phyloP scores from a whole-genome alignment of 2,888 invertebrate genomes.

The Ypsolopha scabrella region DNA sequence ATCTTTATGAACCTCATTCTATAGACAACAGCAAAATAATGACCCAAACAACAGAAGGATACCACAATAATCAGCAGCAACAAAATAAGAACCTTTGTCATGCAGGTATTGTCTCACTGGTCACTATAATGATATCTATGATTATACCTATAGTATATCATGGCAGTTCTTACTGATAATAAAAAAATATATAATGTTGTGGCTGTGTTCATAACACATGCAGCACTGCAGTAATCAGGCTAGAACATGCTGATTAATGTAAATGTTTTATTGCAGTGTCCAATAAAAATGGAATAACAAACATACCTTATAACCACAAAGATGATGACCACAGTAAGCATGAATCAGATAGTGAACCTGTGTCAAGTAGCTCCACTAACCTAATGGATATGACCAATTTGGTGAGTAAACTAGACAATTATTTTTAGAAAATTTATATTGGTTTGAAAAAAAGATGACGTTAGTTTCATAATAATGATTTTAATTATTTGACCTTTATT shows the following conservation, averaged over 20 bases:
- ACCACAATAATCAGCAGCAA: slow-evolving; percentile 14
- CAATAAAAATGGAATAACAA: slow-evolving; percentile 39
- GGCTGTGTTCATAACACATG: too few species aligned
- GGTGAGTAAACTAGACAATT: slow-evolving; percentile 26
- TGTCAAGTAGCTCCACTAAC: slow-evolving; percentile 45
- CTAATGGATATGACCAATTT: slow-evolving; percentile 53
- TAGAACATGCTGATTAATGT: background rate
- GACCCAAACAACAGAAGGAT: slow-evolving; percentile 7
- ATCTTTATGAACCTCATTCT: slow-evolving; percentile 46
- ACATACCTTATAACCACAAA: slow-evolving; percentile 23
- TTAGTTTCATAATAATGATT: background rate
- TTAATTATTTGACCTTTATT: background rate
- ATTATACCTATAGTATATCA: background rate
- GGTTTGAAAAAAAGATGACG: background rate
- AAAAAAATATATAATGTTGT: too few species aligned
- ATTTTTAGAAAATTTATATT: background rate
- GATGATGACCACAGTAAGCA: slow-evolving; percentile 15
- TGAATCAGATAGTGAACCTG: slow-evolving; percentile 29
- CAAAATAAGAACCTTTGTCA: slow-evolving; percentile 31
- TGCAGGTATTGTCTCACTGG: slow-evolving; percentile 23
- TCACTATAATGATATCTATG: background rate
- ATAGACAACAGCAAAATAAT: slow-evolving; percentile 31
- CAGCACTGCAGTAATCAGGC: background rate
- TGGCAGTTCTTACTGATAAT: too few species aligned
- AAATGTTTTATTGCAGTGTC: slow-evolving; percentile 25